Percentiles rank a stretch among this genome's conserved stretches.
phyloP scores from a whole-genome alignment of 1,140 invertebrate species.

The Idris sp. region DNA sequence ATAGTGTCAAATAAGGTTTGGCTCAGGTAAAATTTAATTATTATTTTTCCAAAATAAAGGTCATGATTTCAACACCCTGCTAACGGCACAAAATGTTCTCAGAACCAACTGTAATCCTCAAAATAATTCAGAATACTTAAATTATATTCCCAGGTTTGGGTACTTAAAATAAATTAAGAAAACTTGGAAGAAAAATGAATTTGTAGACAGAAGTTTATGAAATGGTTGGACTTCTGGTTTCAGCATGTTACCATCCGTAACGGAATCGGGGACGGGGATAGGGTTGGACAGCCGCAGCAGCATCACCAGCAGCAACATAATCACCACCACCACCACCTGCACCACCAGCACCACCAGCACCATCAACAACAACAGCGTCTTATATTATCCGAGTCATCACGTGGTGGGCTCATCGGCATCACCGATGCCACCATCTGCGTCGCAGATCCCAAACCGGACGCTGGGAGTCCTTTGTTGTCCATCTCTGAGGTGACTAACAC shows the following conservation, averaged over 20 bases:
- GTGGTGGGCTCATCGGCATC: constrained; percentile 70
- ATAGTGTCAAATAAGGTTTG: too few relatives aligned
- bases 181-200: too few relatives aligned
- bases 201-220: constrained; percentile 32
- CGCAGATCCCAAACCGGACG: constrained; percentile 82
- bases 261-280: constrained; percentile 70
- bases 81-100: too few relatives aligned
- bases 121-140: too few relatives aligned
- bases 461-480: constrained; percentile 87
- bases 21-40: too few relatives aligned
- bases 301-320: constrained; percentile 51
- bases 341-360: constrained; percentile 67
- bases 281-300: constrained; percentile 62
- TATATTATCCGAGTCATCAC: constrained; percentile 70
- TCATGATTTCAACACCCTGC: too few relatives aligned
- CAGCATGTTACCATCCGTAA: constrained; percentile 75
- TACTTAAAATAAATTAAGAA: too few relatives aligned
- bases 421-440: constrained; percentile 76
- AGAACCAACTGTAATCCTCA: too few relatives aligned
- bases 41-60: too few relatives aligned
- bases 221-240: constrained; percentile 72
- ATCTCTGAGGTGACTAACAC: constrained; percentile 91
- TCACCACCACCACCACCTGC: constrained; percentile 62
- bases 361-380: constrained; percentile 72
- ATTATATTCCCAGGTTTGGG: too few relatives aligned